Conservation (phyloP, 1,140 invertebrate genomes). For the Zaprionus africanus region DNA sequence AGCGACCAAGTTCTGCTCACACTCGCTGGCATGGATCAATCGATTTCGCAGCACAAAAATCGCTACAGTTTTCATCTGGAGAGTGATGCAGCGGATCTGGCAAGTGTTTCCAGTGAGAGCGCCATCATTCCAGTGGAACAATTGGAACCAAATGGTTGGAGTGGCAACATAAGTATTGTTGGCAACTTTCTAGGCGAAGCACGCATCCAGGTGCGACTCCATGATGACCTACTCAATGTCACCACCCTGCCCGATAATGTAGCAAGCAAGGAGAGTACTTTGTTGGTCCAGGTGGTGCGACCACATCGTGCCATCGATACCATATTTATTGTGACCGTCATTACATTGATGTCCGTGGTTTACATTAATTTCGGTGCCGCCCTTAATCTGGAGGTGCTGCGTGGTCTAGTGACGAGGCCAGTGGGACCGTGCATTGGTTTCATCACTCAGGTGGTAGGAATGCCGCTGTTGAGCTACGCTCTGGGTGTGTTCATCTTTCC, state of each 20-base stretch:
- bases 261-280: constrained; percentile 40
- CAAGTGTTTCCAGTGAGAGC: constrained; percentile 50
- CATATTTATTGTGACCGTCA: constrained; percentile 91
- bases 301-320: constrained; percentile 88
- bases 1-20: constrained; percentile 33
- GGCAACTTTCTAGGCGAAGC: constrained; percentile 66
- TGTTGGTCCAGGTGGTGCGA: constrained; percentile 87
- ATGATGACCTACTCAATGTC: constrained; percentile 35
- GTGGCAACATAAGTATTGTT: constrained; percentile 47
- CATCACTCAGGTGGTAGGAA: constrained; percentile 92
- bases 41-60: constrained; percentile 22
- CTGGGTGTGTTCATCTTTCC: constrained; percentile 91
- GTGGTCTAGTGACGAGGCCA: constrained; percentile 89
- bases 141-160: constrained; percentile 49
- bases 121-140: constrained; percentile 40
- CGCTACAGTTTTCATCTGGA: constrained; percentile 61
- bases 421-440: constrained; percentile 93
- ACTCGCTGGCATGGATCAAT: constrained; percentile 24
- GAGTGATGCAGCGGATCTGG: constrained; percentile 46
- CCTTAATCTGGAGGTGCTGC: constrained; percentile 90
- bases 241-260: constrained; percentile 42
- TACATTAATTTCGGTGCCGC: constrained; percentile 98
- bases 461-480: constrained; percentile 94
- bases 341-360: constrained; percentile 91
- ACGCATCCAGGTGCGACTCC: constrained; percentile 51